These are phyloP conservation scores for Hippocampus comes DNA, from an alignment of 2,113 vertebrate species.

Conservation along the genomic window DNA sequence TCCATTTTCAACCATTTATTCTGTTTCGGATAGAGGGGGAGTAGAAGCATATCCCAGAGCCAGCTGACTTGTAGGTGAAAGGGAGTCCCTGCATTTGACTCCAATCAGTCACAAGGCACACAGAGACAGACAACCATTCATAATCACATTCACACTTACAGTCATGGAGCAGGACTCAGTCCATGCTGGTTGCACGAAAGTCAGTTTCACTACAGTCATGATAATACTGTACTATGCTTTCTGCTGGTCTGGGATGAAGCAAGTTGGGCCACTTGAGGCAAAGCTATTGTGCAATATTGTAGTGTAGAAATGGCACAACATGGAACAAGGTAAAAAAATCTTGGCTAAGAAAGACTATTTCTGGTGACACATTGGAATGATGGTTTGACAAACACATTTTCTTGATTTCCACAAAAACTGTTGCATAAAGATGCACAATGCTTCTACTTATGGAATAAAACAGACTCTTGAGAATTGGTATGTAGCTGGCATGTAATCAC, in stretches of 20 bases:
- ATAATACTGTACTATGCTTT: not conserved
- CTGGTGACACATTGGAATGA: not conserved
- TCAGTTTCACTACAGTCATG: no score
- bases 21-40: not conserved
- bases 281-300: constrained; percentile 30
- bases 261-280: constrained; percentile 19
- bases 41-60: not conserved
- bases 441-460: not conserved
- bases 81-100: not conserved
- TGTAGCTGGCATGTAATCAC: no score
- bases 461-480: no score
- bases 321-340: constrained; percentile 17
- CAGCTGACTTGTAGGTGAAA: not conserved
- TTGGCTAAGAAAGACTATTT: constrained; percentile 9
- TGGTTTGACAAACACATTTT: not conserved
- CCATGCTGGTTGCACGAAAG: no score
- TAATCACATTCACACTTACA: not conserved
- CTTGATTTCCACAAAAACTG: not conserved
- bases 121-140: not conserved
- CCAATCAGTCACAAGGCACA: not conserved
- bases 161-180: not conserved
- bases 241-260: constrained; percentile 7
- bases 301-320: constrained; percentile 20
- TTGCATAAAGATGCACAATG: not conserved
- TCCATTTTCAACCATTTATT: not conserved